Base-by-base conservation (phyloP, 2,113 vertebrate genomes). In the Varanus komodoensis region DNA sequence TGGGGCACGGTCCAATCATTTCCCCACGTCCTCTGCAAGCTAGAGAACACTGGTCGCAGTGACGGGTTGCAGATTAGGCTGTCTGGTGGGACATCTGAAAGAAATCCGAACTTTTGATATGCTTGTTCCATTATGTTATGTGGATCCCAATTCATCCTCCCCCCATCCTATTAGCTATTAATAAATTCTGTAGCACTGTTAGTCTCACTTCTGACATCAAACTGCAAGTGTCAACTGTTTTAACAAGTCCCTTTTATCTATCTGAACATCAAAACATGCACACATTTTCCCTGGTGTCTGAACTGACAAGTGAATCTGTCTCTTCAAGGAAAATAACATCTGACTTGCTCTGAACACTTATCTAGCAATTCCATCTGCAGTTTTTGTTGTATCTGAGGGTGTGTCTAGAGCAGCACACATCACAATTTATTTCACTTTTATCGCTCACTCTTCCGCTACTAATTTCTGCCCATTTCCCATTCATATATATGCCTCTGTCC, bases 241-340 rank as follows among this genome's bases (percentile, higher is more conserved):
- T 87, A 50, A 84, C 79, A 67, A 87, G 21, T 3, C 88, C 77
- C 77, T 69, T 89, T 92, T 88, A 79, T 89, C 84, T 87, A 44
- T 71, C 81, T 77, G 88, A 19, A 92, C 54, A 88, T 88, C 82
- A 82, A 89, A 92, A 84, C 78, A 84, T 91, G 88, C 34, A 90
- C 80, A 78, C 86, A 80, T 21, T 87, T 54, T 88, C 61, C 27
- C 89, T 85, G 3, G 64, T 86, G 25, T 89, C 82, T 88, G 57
- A 89, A 38, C 52, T 83, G 91, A 83, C 77, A 29, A 78, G 9
- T 89, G 57, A 78, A 75, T 77, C 73, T 50, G 44, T 67, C 50
- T 64, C 80, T 68, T 84, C 57, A 25, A 64, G 38, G 57, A 25
- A 78, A 77, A 84, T 38, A 84, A 32, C 11, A 8, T 52, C 73